Percentiles rank a stretch among this genome's conserved stretches.
Evolutionary conservation across 2,113 vertebrate species (phyloP).

Genomic region (Gorsachius goisagi): DNA sequence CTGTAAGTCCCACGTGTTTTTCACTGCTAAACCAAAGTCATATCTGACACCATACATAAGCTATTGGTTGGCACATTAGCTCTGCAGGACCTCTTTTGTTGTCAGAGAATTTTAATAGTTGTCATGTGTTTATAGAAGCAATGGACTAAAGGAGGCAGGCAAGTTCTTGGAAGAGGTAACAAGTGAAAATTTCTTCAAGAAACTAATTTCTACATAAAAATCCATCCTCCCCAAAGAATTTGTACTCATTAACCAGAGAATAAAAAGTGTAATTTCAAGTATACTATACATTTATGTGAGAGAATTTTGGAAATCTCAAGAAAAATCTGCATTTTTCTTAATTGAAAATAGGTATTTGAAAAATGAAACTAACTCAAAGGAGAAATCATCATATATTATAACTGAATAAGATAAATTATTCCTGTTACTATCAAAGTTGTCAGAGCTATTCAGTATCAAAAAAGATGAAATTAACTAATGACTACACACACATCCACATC

Average conservation of each 20-base stretch:
- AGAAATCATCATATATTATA: neutral
- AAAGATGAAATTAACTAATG: neutral
- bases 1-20: neutral
- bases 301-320: neutral
- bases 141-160: neutral
- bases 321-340: neutral
- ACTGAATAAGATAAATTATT: neutral
- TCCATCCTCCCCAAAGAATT: neutral
- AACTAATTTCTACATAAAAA: neutral
- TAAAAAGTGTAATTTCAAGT: neutral
- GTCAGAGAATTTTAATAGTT: neutral
- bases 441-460: neutral
- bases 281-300: neutral
- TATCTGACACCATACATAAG: neutral
- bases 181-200: neutral
- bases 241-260: neutral
- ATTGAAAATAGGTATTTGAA: neutral
- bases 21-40: neutral
- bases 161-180: neutral
- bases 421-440: neutral
- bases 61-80: neutral
- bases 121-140: neutral
- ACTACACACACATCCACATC: neutral
- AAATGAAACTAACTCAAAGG: neutral
- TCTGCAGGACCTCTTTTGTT: neutral